These are phyloP conservation scores for Drosophila teissieri DNA, from an alignment of 1,140 invertebrate species.

Conservation along the genomic window DNA sequence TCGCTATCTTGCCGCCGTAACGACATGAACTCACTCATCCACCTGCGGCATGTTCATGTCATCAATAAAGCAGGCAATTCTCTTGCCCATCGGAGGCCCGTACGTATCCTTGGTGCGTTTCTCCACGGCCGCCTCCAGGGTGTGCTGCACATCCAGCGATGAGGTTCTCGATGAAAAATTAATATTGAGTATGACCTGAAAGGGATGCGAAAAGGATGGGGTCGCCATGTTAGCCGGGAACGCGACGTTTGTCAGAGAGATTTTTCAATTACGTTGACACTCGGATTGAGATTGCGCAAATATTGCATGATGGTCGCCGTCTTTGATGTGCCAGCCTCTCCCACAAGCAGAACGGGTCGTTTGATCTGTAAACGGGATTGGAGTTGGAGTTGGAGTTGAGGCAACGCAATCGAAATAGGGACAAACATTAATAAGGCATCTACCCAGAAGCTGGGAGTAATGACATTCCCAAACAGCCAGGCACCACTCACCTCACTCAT, in stretches of 20 bases:
- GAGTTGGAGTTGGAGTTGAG: neutral
- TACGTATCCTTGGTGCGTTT: slow-evolving; percentile 95
- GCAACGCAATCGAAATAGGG: slow-evolving; percentile 23
- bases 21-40: slow-evolving; percentile 81
- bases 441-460: slow-evolving; percentile 22
- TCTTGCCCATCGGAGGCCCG: slow-evolving; percentile 94
- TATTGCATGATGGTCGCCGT: slow-evolving; percentile 94
- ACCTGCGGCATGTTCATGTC: slow-evolving; percentile 97
- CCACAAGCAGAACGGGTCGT: slow-evolving; percentile 92
- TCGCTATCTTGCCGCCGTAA: slow-evolving; percentile 10
- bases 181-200: slow-evolving; percentile 89
- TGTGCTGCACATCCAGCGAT: slow-evolving; percentile 94
- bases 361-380: slow-evolving; percentile 86
- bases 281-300: slow-evolving; percentile 88
- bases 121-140: slow-evolving; percentile 93
- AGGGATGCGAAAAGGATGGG: slow-evolving; percentile 12
- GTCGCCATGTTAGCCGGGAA: slow-evolving; percentile 38
- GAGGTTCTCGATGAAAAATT: slow-evolving; percentile 96
- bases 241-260: slow-evolving; percentile 62
- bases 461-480: slow-evolving; percentile 4
- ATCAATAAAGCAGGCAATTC: slow-evolving; percentile 94
- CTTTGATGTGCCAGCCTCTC: slow-evolving; percentile 96
- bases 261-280: slow-evolving; percentile 88
- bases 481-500: slow-evolving; percentile 89
- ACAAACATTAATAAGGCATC: slow-evolving; percentile 43